A percentile compares a stretch with the other conserved stretches of the same genome.
phyloP scores from a whole-genome alignment of 2,797 vertebrate genomes.

The Todus mexicanus region DNA sequence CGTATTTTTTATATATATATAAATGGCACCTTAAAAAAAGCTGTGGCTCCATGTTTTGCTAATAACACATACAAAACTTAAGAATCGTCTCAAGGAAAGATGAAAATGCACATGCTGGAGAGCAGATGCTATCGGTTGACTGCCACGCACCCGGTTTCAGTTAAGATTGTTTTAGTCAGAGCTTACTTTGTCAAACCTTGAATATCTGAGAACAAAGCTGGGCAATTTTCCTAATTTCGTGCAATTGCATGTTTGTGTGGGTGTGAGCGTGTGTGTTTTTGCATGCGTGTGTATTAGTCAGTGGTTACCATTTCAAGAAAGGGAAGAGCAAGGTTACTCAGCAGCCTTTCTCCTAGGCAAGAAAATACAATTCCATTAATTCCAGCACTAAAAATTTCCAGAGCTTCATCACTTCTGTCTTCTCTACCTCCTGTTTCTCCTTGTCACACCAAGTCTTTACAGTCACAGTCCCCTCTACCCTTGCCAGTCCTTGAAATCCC shows the following conservation, averaged over 20 bases:
- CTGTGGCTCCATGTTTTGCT: neutral
- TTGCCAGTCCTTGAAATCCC: neutral
- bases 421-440: neutral
- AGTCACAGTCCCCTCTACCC: neutral
- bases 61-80: neutral
- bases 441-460: neutral
- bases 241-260: neutral
- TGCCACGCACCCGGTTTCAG: neutral
- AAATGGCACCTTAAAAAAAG: neutral
- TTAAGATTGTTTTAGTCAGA: neutral
- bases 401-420: neutral
- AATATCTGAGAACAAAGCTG: neutral
- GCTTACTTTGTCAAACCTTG: neutral
- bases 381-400: neutral
- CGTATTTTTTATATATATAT: neutral
- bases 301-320: neutral
- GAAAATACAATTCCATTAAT: neutral
- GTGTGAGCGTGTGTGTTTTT: neutral
- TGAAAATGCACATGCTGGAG: neutral
- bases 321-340: neutral
- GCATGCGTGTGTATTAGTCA: neutral
- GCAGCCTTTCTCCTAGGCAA: neutral
- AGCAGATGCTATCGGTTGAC: neutral
- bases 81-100: neutral
- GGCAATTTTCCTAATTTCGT: neutral